Evolutionary conservation across 2,888 invertebrate genomes (phyloP), one percentile per base, ranked within the genome.

Genomic region (Mellilla xanthometata): DNA sequence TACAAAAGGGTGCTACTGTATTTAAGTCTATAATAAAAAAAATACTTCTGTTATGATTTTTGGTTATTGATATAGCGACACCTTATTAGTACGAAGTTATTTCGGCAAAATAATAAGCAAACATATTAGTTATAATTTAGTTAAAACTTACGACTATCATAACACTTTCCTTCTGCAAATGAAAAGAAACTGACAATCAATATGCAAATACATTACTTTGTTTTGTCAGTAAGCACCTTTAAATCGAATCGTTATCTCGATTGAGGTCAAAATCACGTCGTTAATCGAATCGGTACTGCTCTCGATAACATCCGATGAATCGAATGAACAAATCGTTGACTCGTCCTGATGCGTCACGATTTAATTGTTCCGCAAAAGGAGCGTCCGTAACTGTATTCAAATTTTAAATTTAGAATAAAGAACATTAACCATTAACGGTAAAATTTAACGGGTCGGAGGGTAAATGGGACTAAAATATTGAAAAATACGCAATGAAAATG

Each of bases 371-470:
- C 71, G 60, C 63, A 74, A 68, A 75, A 63, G 78, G 76, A 48
- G 64, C 61, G 69, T 80, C 86, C 86, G 85, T 86, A 84, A 85
- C 60, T 68, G 76, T 72, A 74, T 72, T 72, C 72, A 65, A 55
- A 49, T 51, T 48, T 54, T 39, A 42, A 51, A 54, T 55, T 57
- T 58, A 44, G 55, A 74, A 81, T 77, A 75, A 76, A 72, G 69
- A 69, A 75, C 74, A 58, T 75, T 80, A 81, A 19, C 2, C 3
- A 86, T 87, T 81, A 87, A 87, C 87, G 82, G 87, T 81, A 81
- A 72, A 76, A 59, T n/a, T 64, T 86, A 84, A 85, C 85, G 84
- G 86, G 76, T 81, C 68, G 78, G 76, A 83, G 80, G 81, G 72
- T 66, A 58, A 67, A 65, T 60, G 55, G 58, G 57, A 59, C 55